Evolutionary conservation across 37 sponge, comb jelly and placozoan genomes (phyloP), one percentile per base, ranked within the genome.

Genomic region (Halisarca cf. caerulea): DNA sequence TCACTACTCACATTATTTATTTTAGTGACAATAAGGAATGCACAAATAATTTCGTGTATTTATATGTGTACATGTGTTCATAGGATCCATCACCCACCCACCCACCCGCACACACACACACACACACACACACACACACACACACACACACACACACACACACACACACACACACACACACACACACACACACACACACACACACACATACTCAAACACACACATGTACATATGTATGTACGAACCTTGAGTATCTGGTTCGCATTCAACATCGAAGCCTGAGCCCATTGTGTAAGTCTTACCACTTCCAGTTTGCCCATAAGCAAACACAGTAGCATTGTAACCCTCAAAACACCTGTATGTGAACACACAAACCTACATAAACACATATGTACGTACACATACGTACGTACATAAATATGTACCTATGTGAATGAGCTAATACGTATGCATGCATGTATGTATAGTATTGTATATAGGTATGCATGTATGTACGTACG

Each of bases 261-360:
- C 15, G 2, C 85, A 66, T 11, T 71, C 73, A 72, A 96, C 81
- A 78, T 94, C 97, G 85, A 96, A 94, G 20, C 93, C 95, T 37
- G 99, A 90, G 2, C 99, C 99, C 99, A 98, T 98, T 4, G 99
- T 90, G 89, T 91, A 98, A 27, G 99, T 98, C 82, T 98, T 98
- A 2, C 99, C 99, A 85, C 96, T 91, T 0, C 99, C 99, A 81
- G 99, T 98, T 88, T 96, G 98, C 24, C 98, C 98, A 89, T 97
- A 97, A 17, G 98, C 98, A 18, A 97, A 71, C 23, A 97, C 88
- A 40, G 98, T 97, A n/a, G 98, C 92, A 92, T 97, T 97, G 82
- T 86, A 92, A 20, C 98, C 98, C 15, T 93, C 91, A 82, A 97
- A 93, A 83, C 95, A 95, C 33, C 98, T 97, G 78, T 35, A 83